Base-by-base conservation (phyloP, 2,888 invertebrate genomes). In the Trissolcus japonicus region DNA sequence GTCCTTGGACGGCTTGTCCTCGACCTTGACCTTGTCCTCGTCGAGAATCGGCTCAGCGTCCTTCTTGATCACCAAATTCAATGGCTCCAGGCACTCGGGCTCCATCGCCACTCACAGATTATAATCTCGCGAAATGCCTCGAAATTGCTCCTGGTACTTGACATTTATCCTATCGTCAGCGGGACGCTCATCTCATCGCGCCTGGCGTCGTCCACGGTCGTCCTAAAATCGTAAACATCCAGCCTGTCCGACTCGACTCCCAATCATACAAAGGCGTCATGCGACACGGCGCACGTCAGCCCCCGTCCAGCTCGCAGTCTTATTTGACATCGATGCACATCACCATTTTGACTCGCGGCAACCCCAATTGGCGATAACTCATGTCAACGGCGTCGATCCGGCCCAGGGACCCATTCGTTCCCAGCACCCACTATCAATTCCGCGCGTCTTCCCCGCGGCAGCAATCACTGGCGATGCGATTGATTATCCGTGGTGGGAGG, bases 51-150 rank as follows among this genome's bases (percentile, higher is more conserved):
- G 48, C 46, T 66, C 77, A 40, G 74, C 80, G 81, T 86, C 83
- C 83, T 90, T 90, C 83, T 90, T 90, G 77, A 90, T 90, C 82
- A 90, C 90, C 83, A 91, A 88, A 90, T 92, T 92, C 89, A 92
- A 89, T 89, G 92, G 90, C 78, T 89, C 88, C 82, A 85, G 82
- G 74, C 86, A 89, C 82, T 89, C 88, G 86, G 89, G 86, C 88
- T 89, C 89, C 89, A 89, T 89, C 81, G 86, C 88, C 86, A 82
- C 78, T 77, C 59, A 65, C 48, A 74, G 65, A 76, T 81, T 29
- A 29, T 35, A 40, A 35, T 51, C 40, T 11, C 25, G 25, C 25
- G 4, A 25, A 25, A 25, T 25, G 3, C 25, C 3, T 25, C 25
- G 25, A 25, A 25, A 25, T 25, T 6, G 0, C 25, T 25, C 25